A percentile compares a stretch with the other conserved stretches of the same genome.
Evolutionary conservation across 2,797 vertebrate species (phyloP).

Genomic region (Clamator glandarius): DNA sequence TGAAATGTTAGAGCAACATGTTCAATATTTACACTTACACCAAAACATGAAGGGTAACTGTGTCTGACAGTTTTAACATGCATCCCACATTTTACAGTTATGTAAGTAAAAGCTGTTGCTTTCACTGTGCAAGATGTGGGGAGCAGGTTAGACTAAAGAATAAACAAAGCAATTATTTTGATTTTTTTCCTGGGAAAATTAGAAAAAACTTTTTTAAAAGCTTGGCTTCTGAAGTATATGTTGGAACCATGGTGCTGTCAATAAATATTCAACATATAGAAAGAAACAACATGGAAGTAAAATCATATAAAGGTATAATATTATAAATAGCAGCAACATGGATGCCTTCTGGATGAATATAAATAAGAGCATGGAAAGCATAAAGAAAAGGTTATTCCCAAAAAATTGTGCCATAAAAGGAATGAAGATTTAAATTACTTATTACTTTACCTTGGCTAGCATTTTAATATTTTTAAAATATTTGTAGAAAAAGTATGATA

Average conservation of each 20-base stretch:
- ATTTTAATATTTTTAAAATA: not conserved
- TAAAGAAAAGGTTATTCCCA: not conserved
- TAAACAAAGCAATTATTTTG: not conserved
- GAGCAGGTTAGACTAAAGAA: not conserved
- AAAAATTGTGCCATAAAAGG: not conserved
- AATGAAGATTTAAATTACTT: not conserved
- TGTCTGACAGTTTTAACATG: not conserved
- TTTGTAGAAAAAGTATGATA: not conserved
- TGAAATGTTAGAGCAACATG: not conserved
- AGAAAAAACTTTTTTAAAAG: not conserved
- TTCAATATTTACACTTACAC: not conserved
- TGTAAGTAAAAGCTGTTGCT: not conserved
- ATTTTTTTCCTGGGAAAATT: not conserved
- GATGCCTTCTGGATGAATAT: not conserved
- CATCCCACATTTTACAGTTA: not conserved
- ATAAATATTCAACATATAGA: not conserved
- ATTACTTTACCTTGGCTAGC: not conserved
- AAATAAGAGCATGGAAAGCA: not conserved
- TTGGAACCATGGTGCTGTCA: not conserved
- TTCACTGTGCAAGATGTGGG: not conserved
- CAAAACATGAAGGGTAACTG: not conserved
- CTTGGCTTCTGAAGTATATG: not conserved
- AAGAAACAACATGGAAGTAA: not conserved
- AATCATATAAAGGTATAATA: not conserved
- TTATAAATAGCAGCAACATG: not conserved